These are phyloP conservation scores for Sebastes schlegelii DNA, from an alignment of 2,113 vertebrate species.

Conservation along the genomic window DNA sequence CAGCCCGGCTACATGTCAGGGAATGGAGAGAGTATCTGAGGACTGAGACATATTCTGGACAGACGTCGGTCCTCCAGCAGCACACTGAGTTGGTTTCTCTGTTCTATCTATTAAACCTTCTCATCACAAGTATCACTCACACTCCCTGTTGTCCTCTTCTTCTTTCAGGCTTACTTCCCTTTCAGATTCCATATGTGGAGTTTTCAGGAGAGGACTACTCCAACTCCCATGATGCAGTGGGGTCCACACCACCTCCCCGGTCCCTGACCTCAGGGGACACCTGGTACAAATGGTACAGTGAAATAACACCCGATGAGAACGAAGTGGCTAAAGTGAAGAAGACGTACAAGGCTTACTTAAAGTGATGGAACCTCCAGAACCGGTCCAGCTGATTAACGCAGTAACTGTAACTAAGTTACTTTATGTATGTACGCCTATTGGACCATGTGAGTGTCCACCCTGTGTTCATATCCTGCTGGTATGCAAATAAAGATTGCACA, in stretches of 20 bases:
- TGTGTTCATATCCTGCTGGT: background rate
- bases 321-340: slow-evolving; percentile 85
- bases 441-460: background rate
- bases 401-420: background rate
- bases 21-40: no score
- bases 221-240: slow-evolving; percentile 88
- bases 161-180: slow-evolving; percentile 85
- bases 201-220: slow-evolving; percentile 84
- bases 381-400: background rate
- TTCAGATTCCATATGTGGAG: slow-evolving; percentile 81
- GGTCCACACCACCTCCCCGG: slow-evolving; percentile 81
- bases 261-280: slow-evolving; percentile 49
- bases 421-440: rapidly evolving
- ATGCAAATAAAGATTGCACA: slow-evolving; percentile 14
- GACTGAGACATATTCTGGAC: no score
- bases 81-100: background rate
- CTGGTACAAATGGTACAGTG: slow-evolving; percentile 92
- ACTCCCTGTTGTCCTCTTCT: background rate
- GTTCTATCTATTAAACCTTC: background rate
- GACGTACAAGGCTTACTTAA: slow-evolving; percentile 86
- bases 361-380: slow-evolving; percentile 20
- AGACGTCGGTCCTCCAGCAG: no score
- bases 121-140: background rate
- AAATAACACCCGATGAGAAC: slow-evolving; percentile 80
- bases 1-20: background rate